Conservation (phyloP, 2,888 invertebrate species). For the Cinara cedri region DNA sequence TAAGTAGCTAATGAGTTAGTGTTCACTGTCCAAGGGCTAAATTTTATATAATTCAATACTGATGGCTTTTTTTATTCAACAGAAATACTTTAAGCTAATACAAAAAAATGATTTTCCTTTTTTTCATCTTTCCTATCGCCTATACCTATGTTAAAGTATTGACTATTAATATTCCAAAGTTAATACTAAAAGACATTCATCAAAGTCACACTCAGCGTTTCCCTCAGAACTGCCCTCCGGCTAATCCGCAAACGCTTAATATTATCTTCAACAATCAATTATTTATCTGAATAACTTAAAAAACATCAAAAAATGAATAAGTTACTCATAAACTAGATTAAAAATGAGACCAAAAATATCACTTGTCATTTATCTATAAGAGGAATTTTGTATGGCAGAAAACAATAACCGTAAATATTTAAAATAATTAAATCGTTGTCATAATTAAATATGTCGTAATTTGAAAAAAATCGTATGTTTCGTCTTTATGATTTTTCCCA, state of each 20-base stretch:
- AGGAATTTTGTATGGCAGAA: no score
- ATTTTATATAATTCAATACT: constrained; percentile 32
- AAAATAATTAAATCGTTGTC: no score
- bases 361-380: no score
- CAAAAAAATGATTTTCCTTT: constrained; percentile 25
- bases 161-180: constrained; percentile 10
- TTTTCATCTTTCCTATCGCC: constrained; percentile 29
- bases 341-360: no score
- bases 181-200: constrained; percentile 35
- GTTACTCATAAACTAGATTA: no score
- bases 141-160: no score
- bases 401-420: no score
- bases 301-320: no score
- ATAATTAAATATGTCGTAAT: no score
- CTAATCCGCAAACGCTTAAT: constrained; percentile 1
- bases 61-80: not conserved
- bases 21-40: not conserved
- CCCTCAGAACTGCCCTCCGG: not conserved
- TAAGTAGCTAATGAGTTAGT: no score
- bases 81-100: not conserved
- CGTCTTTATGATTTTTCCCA: no score
- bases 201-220: constrained; percentile 39
- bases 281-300: constrained; percentile 12
- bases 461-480: no score
- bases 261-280: constrained; percentile 21